phyloP scores from a whole-genome alignment of 2,888 invertebrate species.

The Adela reaumurella region DNA sequence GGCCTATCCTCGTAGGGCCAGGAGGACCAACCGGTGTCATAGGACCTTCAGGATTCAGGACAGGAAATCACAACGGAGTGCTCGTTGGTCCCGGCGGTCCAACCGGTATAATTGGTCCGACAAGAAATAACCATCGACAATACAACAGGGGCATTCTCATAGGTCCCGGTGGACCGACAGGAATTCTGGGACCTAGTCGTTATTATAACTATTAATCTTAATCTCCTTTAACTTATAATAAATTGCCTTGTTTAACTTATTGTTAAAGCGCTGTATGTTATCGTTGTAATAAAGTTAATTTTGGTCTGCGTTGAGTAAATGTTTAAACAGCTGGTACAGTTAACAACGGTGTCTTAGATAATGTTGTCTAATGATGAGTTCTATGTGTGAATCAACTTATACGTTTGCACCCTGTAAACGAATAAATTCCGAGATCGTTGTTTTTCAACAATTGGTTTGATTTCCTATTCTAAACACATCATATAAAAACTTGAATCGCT shows the following conservation, averaged over 20 bases:
- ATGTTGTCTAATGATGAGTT: no score
- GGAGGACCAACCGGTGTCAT: slow-evolving; percentile 48
- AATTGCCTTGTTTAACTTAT: no score
- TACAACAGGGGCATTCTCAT: slow-evolving; percentile 25
- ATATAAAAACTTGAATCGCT: no score
- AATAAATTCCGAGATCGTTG: no score
- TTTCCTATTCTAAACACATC: no score
- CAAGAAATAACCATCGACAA: background rate
- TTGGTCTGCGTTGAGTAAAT: background rate
- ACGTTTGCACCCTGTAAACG: no score
- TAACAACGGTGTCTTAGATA: background rate
- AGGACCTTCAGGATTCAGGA: slow-evolving; percentile 17
- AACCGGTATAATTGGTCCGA: slow-evolving; percentile 4
- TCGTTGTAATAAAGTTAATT: background rate
- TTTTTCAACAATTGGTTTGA: no score
- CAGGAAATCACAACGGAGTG: slow-evolving; percentile 16
- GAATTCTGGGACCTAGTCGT: slow-evolving; percentile 24
- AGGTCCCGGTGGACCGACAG: slow-evolving; percentile 49
- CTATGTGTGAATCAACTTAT: no score
- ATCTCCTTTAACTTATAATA: no score
- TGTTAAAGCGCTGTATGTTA: background rate
- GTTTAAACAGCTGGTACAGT: background rate
- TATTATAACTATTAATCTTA: no score
- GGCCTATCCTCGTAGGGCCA: no score
- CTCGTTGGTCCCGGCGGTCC: slow-evolving; percentile 38